Percentiles rank a stretch among this genome's conserved stretches.
These are phyloP conservation scores for Allacma fusca DNA, from an alignment of 2,888 invertebrate species.

Conservation along the genomic window DNA sequence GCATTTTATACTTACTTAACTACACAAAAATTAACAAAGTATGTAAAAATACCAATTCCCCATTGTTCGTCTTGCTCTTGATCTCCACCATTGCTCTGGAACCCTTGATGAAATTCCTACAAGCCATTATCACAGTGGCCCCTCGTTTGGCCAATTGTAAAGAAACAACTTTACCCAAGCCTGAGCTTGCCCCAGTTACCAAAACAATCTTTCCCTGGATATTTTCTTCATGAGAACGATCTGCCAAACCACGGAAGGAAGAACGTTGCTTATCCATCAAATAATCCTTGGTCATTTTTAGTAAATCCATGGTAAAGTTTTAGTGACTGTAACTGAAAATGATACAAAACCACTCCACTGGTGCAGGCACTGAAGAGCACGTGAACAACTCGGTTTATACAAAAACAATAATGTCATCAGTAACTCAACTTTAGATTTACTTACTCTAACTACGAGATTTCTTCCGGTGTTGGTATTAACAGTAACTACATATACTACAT, in stretches of 20 bases:
- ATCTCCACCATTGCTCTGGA: slow-evolving; percentile 41
- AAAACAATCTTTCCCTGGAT: slow-evolving; percentile 41
- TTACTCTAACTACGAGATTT: no score
- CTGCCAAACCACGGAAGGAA: slow-evolving; percentile 39
- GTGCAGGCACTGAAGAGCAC: no score
- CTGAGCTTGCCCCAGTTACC: slow-evolving; percentile 37
- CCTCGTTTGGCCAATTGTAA: slow-evolving; percentile 55
- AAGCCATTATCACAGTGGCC: slow-evolving; percentile 53
- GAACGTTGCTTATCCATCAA: slow-evolving; percentile 42
- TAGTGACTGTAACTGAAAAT: no score
- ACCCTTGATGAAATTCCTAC: slow-evolving; percentile 39
- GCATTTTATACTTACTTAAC: no score
- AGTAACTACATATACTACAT: no score
- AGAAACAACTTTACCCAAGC: slow-evolving; percentile 47
- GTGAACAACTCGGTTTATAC: no score
- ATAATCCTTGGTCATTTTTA: slow-evolving; percentile 43
- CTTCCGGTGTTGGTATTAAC: no score
- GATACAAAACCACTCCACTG: not conserved
- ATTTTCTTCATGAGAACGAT: slow-evolving; percentile 41
- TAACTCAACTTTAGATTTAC: no score
- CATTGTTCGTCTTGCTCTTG: slow-evolving; percentile 45
- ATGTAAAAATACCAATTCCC: slow-evolving; percentile 33
- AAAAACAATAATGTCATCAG: no score
- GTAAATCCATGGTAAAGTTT: slow-evolving; percentile 36
- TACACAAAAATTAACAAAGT: no score